Percentiles rank a stretch among this genome's conserved stretches.
These are phyloP conservation scores for Falcunculus frontatus DNA, from an alignment of 2,113 vertebrate genomes.

Conservation along the genomic window DNA sequence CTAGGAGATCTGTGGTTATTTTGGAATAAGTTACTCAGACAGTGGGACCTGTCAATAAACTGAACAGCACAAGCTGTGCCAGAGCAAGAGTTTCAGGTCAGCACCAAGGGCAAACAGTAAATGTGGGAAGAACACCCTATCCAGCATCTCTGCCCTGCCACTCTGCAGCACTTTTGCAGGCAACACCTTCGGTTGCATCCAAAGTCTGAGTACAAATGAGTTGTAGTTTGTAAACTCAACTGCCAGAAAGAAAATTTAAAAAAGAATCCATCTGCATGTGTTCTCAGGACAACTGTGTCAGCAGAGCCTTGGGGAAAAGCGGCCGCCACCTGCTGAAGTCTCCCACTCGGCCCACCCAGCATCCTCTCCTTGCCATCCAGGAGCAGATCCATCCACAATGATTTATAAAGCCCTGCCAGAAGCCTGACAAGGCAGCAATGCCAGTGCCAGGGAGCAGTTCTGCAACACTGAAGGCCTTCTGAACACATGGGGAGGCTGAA, in stretches of 20 bases:
- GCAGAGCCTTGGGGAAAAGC: not conserved
- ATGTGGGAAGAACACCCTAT: not conserved
- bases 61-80: not conserved
- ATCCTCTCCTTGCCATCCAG: not conserved
- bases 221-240: not conserved
- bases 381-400: not conserved
- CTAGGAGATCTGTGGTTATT: not conserved
- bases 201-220: not conserved
- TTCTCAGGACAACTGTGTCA: not conserved
- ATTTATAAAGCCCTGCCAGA: not conserved
- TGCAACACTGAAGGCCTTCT: not conserved
- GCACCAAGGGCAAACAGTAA: not conserved
- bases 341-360: not conserved
- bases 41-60: not conserved
- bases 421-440: not conserved
- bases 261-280: not conserved
- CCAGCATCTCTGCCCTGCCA: not conserved
- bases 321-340: not conserved
- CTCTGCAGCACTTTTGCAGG: not conserved
- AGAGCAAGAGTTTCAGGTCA: not conserved
- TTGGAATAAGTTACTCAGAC: not conserved
- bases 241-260: not conserved
- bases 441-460: not conserved
- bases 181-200: not conserved
- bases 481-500: not conserved